These are phyloP conservation scores for Potamarius usumacintae DNA, from an alignment of 2,113 vertebrate genomes.

Conservation along the genomic window DNA sequence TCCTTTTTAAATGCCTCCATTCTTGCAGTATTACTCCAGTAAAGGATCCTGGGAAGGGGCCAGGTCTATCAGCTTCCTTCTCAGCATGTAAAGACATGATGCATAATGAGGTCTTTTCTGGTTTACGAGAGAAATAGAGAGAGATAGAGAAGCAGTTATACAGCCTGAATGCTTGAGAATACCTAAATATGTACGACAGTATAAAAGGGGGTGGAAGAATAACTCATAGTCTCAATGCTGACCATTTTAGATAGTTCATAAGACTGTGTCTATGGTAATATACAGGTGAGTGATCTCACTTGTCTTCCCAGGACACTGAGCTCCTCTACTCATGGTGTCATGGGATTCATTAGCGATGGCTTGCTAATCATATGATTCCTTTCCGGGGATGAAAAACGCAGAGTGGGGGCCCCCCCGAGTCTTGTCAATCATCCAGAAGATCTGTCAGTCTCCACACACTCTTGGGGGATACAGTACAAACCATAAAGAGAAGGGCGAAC, in stretches of 20 bases:
- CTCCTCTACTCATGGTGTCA: slow-evolving; percentile 31
- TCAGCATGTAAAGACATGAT: slow-evolving; percentile 25
- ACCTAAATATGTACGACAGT: neutral
- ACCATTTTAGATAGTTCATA: neutral
- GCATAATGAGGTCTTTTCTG: slow-evolving; percentile 31
- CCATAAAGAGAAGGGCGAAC: slow-evolving; percentile 57
- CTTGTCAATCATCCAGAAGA: slow-evolving; percentile 69
- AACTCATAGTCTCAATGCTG: slow-evolving; percentile 29
- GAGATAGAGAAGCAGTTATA: slow-evolving; percentile 11
- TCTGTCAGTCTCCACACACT: slow-evolving; percentile 64
- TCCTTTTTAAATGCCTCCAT: slow-evolving; percentile 12
- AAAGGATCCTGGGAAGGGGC: slow-evolving; percentile 19
- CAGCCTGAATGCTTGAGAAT: slow-evolving; percentile 6
- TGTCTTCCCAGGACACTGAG: slow-evolving; percentile 28
- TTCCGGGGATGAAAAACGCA: slow-evolving; percentile 30
- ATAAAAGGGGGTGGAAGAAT: neutral
- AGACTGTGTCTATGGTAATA: slow-evolving; percentile 6
- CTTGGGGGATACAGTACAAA: slow-evolving; percentile 57
- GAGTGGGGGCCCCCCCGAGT: slow-evolving; percentile 35
- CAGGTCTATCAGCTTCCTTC: slow-evolving; percentile 23
- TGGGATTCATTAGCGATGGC: slow-evolving; percentile 55
- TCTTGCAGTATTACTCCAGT: neutral
- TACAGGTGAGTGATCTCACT: slow-evolving; percentile 26
- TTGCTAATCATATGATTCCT: slow-evolving; percentile 50
- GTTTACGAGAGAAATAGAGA: slow-evolving; percentile 8